Conservation (phyloP, 2,888 invertebrate genomes). For the Drosophila affinis region DNA sequence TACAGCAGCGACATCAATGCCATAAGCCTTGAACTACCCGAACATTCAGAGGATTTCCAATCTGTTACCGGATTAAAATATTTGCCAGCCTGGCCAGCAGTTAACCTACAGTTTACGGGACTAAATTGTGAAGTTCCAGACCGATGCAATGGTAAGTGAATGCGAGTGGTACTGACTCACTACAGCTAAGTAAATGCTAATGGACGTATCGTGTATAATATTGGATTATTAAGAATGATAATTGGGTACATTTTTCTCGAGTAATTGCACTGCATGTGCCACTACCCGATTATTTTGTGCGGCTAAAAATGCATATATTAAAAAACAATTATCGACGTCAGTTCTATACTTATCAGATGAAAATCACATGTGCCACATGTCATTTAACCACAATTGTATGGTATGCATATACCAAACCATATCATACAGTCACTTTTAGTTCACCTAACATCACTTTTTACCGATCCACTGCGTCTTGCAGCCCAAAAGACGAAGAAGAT, state of each 20-base stretch:
- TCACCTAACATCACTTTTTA: background rate
- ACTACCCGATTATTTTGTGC: constrained; percentile 4
- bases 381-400: background rate
- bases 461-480: constrained; percentile 83
- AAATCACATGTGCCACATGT: background rate
- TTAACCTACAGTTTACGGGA: constrained; percentile 93
- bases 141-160: constrained; percentile 86
- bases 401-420: background rate
- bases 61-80: constrained; percentile 84
- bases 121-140: constrained; percentile 91
- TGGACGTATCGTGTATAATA: constrained; percentile 19
- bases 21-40: constrained; percentile 78
- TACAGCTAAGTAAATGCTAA: background rate
- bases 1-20: constrained; percentile 82
- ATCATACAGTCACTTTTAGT: background rate
- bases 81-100: constrained; percentile 87
- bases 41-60: constrained; percentile 86
- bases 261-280: constrained; percentile 17
- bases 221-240: constrained; percentile 20
- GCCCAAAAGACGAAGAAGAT: constrained; percentile 88
- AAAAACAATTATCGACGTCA: constrained; percentile 22
- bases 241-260: constrained; percentile 11
- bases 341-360: constrained; percentile 3
- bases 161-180: constrained; percentile 1
- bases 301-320: constrained; percentile 26